Percentiles rank a stretch among this genome's conserved stretches.
phyloP scores from a whole-genome alignment of 1,140 invertebrate species.

The Drosophila mauritiana region DNA sequence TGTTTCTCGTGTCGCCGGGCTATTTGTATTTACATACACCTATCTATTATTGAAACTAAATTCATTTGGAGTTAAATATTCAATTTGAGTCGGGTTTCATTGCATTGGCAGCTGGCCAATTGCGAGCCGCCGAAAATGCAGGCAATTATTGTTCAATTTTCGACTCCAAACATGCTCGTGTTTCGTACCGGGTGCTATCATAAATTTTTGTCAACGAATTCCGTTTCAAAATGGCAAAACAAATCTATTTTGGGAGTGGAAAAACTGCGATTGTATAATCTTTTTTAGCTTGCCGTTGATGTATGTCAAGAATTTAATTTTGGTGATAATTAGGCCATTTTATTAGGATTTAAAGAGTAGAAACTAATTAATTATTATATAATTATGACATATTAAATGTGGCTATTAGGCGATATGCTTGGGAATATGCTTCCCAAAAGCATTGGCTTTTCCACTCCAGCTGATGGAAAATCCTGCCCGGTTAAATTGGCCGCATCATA shows the following conservation, averaged over 20 bases:
- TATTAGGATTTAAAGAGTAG: too few relatives aligned
- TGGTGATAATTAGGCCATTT: too few relatives aligned
- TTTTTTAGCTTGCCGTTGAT: not conserved
- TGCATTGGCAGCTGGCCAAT: slow-evolving; percentile 60
- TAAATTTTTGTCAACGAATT: slow-evolving; percentile 37
- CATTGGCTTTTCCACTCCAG: slow-evolving; percentile 16
- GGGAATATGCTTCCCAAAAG: not conserved
- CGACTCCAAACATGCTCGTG: slow-evolving; percentile 36
- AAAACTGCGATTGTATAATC: not conserved
- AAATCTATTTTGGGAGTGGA: not conserved
- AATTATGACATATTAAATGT: not conserved
- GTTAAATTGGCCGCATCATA: slow-evolving; percentile 32
- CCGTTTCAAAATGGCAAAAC: slow-evolving; percentile 7
- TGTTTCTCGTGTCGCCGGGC: slow-evolving; percentile 55
- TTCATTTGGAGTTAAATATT: slow-evolving; percentile 64
- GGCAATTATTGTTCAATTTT: slow-evolving; percentile 51
- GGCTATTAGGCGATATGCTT: too few relatives aligned
- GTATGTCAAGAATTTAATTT: not conserved
- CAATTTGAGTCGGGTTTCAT: slow-evolving; percentile 50
- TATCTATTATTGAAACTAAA: slow-evolving; percentile 74
- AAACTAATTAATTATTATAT: not conserved
- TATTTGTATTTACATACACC: slow-evolving; percentile 39
- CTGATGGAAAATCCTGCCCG: not conserved
- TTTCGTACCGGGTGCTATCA: slow-evolving; percentile 14
- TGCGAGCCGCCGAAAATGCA: slow-evolving; percentile 32